A percentile compares a stretch with the other conserved stretches of the same genome.
These are phyloP conservation scores for Lacanobia oleracea DNA, from an alignment of 2,888 invertebrate species.

Conservation along the genomic window DNA sequence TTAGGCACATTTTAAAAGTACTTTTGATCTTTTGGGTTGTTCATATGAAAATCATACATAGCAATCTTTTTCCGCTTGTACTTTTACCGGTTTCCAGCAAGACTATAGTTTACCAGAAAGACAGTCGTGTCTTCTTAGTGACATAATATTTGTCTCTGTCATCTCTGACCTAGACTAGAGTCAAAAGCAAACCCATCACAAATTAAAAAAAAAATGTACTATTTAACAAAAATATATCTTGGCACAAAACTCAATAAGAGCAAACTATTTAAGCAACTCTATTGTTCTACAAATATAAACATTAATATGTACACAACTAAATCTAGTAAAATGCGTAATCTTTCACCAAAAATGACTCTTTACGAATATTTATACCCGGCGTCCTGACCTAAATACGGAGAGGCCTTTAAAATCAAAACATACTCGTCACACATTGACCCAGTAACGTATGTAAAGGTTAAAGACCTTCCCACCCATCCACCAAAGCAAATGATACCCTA, in stretches of 20 bases:
- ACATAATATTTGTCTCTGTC: no score
- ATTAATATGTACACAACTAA: neutral
- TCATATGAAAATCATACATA: no score
- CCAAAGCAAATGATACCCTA: conserved; percentile 67
- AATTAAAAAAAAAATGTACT: no score
- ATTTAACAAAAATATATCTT: neutral
- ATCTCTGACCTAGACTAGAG: no score
- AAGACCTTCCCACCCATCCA: conserved; percentile 71
- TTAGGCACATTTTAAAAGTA: neutral
- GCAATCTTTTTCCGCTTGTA: neutral
- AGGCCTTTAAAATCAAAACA: conserved; percentile 78
- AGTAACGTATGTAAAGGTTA: conserved; percentile 83
- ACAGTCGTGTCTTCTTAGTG: no score
- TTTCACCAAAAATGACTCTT: conserved; percentile 34
- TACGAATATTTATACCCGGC: conserved; percentile 55
- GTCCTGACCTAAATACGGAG: conserved; percentile 74
- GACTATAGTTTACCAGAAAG: no score
- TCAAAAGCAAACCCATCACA: no score
- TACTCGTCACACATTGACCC: conserved; percentile 79
- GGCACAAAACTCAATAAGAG: neutral
- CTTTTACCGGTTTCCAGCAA: no score
- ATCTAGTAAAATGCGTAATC: conserved; percentile 18
- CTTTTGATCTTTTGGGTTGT: neutral
- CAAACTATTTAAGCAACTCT: neutral
- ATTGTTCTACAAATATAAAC: neutral